A percentile compares a stretch with the other conserved stretches of the same genome.
Conservation (phyloP, 2,888 invertebrate genomes). For the Stegophylla sp. region DNA sequence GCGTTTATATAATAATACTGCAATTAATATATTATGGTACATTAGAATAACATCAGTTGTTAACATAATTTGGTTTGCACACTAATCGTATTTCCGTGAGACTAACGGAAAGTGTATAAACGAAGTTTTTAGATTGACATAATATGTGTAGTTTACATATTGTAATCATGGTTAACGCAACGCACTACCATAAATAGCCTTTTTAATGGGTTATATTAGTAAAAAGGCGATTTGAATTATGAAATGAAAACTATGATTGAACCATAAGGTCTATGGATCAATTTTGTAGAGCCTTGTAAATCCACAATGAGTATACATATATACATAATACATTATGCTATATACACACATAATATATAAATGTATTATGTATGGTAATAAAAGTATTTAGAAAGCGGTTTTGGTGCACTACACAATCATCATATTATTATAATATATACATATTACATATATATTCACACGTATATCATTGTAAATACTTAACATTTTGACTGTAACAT, state of each 20-base stretch:
- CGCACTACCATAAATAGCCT: neutral
- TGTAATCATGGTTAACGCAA: neutral
- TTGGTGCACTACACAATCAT: conserved; percentile 38
- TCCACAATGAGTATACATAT: neutral
- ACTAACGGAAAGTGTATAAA: neutral
- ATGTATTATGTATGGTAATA: neutral
- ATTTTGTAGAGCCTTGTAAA: conserved; percentile 30
- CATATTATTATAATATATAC: neutral
- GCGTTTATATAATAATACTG: neutral
- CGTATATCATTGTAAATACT: conserved; percentile 37
- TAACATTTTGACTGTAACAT: neutral
- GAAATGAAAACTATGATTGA: neutral
- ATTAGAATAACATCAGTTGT: neutral
- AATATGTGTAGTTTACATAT: neutral
- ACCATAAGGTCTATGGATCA: neutral
- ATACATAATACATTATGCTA: neutral
- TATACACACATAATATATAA: neutral
- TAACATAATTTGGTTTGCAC: neutral
- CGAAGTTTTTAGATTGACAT: neutral
- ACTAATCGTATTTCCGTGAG: neutral
- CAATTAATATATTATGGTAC: neutral
- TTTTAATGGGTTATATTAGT: neutral
- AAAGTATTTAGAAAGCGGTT: conserved; percentile 55
- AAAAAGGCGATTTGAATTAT: conserved; percentile 2
- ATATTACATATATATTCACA: neutral